phyloP scores from a whole-genome alignment of 2,797 vertebrate genomes.

The Eremophila alpestris region DNA sequence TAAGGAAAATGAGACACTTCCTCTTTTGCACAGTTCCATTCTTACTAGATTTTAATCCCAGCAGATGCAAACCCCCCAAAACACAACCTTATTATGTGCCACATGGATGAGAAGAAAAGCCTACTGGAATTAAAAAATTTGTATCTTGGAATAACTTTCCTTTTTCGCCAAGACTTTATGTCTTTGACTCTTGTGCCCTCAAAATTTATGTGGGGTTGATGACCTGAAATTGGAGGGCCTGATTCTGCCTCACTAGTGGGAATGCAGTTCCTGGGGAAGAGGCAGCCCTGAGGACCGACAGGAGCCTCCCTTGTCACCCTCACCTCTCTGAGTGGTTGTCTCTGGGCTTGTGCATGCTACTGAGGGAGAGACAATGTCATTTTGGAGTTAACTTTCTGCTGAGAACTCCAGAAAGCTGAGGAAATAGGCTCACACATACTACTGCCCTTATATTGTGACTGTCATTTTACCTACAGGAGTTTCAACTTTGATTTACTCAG shows the following conservation, averaged over 20 bases:
- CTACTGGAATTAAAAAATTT: background rate
- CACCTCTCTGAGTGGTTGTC: background rate
- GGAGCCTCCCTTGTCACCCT: background rate
- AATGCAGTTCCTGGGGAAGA: background rate
- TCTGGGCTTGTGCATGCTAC: background rate
- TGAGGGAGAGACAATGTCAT: background rate
- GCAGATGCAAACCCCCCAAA: accelerated
- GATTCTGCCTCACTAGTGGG: background rate
- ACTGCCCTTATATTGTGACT: background rate
- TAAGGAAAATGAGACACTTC: background rate
- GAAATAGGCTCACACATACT: background rate
- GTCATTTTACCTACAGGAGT: conserved; percentile 10
- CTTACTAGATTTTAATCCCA: background rate
- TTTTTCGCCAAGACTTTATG: background rate
- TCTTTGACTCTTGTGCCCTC: background rate
- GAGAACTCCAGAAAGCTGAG: background rate
- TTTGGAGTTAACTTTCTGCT: background rate
- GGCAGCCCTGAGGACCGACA: background rate
- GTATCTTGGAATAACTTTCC: background rate
- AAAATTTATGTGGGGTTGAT: background rate
- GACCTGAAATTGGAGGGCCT: background rate
- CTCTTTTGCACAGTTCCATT: background rate
- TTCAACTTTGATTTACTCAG: conserved; percentile 32
- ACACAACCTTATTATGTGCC: background rate
- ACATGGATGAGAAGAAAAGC: background rate